phyloP scores from a whole-genome alignment of 2,113 vertebrate genomes.

The Dicentrarchus labrax region DNA sequence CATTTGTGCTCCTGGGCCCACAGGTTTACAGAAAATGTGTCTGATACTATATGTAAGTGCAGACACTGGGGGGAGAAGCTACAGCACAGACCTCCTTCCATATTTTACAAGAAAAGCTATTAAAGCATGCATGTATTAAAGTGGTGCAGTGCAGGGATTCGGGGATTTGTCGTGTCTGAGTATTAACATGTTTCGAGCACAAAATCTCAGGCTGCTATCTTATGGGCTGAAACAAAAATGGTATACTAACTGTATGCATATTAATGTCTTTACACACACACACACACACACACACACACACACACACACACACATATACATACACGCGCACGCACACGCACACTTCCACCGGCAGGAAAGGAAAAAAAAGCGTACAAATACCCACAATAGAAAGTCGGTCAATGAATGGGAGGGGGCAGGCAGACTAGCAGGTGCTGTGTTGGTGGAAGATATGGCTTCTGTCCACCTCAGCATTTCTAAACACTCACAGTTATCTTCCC shows the following conservation, averaged over 20 bases:
- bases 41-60: background rate
- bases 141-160: conserved; percentile 64
- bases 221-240: conserved; percentile 55
- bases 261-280: conserved; percentile 21
- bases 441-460: conserved; percentile 80
- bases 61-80: conserved; percentile 19
- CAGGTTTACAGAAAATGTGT: conserved; percentile 4
- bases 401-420: conserved; percentile 68
- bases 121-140: conserved; percentile 67
- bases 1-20: conserved; percentile 10
- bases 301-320: conserved; percentile 4
- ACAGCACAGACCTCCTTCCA: conserved; percentile 16
- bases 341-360: conserved; percentile 1
- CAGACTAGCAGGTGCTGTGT: conserved; percentile 76
- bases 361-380: conserved; percentile 33
- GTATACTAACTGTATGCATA: conserved; percentile 32
- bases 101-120: conserved; percentile 62
- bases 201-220: conserved; percentile 30
- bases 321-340: background rate
- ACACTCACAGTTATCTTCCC: conserved; percentile 76
- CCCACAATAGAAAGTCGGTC: conserved; percentile 67
- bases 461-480: conserved; percentile 82
- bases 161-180: conserved; percentile 46
- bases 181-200: conserved; percentile 46
- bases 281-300: conserved; percentile 5